These are phyloP conservation scores for Scaptomyza parva DNA, from an alignment of 2,888 invertebrate species.

Conservation along the genomic window DNA sequence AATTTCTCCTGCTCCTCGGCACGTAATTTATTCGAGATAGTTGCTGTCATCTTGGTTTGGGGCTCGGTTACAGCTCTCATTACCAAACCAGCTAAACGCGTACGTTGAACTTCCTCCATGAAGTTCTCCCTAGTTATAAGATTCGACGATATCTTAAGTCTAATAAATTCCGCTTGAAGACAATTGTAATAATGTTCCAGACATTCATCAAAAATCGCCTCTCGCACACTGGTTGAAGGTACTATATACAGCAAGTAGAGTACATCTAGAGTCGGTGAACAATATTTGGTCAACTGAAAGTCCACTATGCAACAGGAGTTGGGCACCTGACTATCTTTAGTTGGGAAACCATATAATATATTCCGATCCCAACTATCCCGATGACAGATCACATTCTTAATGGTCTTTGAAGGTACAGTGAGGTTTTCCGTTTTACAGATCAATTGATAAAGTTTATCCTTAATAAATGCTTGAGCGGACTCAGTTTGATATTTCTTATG, in stretches of 20 bases:
- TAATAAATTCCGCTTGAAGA: conserved; percentile 62
- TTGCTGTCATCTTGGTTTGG: conserved; percentile 81
- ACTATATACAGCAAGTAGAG: conserved; percentile 85
- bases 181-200: conserved; percentile 84
- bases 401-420: conserved; percentile 74
- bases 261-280: conserved; percentile 86
- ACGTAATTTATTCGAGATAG: conserved; percentile 79
- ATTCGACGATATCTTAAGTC: conserved; percentile 25
- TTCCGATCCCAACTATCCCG: conserved; percentile 84
- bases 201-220: conserved; percentile 79
- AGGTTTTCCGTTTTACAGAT: conserved; percentile 65
- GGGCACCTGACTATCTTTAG: conserved; percentile 73
- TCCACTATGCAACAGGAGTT: conserved; percentile 86
- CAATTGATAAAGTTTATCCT: conserved; percentile 60
- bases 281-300: conserved; percentile 86
- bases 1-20: conserved; percentile 81
- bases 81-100: conserved; percentile 80
- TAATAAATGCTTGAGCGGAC: conserved; percentile 64
- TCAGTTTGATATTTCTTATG: conserved; percentile 74
- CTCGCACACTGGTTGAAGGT: conserved; percentile 81
- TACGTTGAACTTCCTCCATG: conserved; percentile 76
- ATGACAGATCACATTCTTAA: conserved; percentile 85
- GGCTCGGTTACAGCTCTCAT: conserved; percentile 83
- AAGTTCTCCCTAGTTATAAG: conserved; percentile 82
- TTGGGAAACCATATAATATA: conserved; percentile 77